A percentile compares a stretch with the other conserved stretches of the same genome.
These are phyloP conservation scores for Lasius fuliginosus DNA, from an alignment of 2,888 invertebrate genomes.

Conservation along the genomic window DNA sequence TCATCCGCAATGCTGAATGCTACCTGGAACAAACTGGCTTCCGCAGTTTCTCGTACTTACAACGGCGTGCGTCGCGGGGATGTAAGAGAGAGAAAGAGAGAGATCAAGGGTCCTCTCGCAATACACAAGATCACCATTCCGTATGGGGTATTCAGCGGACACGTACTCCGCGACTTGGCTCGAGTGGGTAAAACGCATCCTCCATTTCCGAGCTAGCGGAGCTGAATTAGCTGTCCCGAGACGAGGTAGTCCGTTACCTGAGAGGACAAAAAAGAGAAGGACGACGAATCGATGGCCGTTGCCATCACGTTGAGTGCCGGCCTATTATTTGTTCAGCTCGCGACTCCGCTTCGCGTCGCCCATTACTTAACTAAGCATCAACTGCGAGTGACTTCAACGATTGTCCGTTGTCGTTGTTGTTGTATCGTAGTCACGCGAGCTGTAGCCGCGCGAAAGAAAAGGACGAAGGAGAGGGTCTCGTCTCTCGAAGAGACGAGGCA, in stretches of 20 bases:
- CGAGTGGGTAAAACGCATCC: constrained; percentile 31
- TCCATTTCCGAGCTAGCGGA: constrained; percentile 56
- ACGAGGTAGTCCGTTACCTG: constrained; percentile 73
- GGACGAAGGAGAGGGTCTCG: constrained; percentile 18
- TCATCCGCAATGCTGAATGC: constrained; percentile 36
- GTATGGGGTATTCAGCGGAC: constrained; percentile 44
- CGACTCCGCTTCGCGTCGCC: constrained; percentile 63
- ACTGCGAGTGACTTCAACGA: constrained; percentile 69
- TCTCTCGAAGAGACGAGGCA: constrained; percentile 41
- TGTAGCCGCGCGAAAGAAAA: constrained; percentile 45
- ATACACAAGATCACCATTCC: constrained; percentile 47
- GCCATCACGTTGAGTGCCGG: constrained; percentile 65
- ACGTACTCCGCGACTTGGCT: neutral
- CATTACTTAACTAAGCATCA: constrained; percentile 79
- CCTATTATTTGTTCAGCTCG: constrained; percentile 76
- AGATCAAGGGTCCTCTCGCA: constrained; percentile 57
- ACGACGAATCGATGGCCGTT: constrained; percentile 70
- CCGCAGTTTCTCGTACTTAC: constrained; percentile 31
- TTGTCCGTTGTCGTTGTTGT: constrained; percentile 39
- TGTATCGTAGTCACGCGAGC: constrained; percentile 8
- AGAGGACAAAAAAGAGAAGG: constrained; percentile 55
- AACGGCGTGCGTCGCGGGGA: constrained; percentile 50
- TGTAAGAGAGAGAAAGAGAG: constrained; percentile 23
- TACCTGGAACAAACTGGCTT: constrained; percentile 60
- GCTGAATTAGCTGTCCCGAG: constrained; percentile 73